Evolutionary conservation across 2,797 vertebrate species (phyloP).

Genomic region (Gobionotothen gibberifrons): DNA sequence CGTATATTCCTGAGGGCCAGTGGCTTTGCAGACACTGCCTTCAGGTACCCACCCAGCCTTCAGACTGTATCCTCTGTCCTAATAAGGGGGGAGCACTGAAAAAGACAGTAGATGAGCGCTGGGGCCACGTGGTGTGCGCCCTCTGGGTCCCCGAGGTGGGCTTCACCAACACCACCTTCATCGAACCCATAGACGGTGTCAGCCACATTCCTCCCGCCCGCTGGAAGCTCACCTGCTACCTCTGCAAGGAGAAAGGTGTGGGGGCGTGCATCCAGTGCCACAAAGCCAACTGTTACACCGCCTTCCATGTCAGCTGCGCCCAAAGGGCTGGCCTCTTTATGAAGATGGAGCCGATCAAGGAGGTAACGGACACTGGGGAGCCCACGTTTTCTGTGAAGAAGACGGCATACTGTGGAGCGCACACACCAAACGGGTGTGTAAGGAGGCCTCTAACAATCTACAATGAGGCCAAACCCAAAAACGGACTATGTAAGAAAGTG

Average conservation of each 20-base stretch:
- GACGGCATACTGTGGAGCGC: slow-evolving; percentile 94
- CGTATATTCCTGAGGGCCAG: slow-evolving; percentile 97
- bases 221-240: slow-evolving; percentile 99
- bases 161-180: slow-evolving; percentile 96
- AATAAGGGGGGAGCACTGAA: slow-evolving; percentile 97
- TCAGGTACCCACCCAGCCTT: slow-evolving; percentile 89
- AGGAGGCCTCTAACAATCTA: slow-evolving; percentile 93
- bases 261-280: slow-evolving; percentile 99
- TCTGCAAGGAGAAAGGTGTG: slow-evolving; percentile 96
- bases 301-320: slow-evolving; percentile 97
- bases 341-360: slow-evolving; percentile 98
- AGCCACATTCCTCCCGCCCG: slow-evolving; percentile 94
- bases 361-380: slow-evolving; percentile 86
- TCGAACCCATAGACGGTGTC: slow-evolving; percentile 96
- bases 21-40: slow-evolving; percentile 98
- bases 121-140: slow-evolving; percentile 98
- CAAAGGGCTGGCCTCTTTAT: slow-evolving; percentile 96
- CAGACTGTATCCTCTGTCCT: slow-evolving; percentile 94
- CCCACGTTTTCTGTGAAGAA: slow-evolving; percentile 95
- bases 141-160: slow-evolving; percentile 99
- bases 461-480: slow-evolving; percentile 88
- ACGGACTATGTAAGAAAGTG: slow-evolving; percentile 89
- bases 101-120: slow-evolving; percentile 95
- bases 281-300: slow-evolving; percentile 98
- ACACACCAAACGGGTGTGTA: slow-evolving; percentile 88